Percentiles rank a stretch among this genome's conserved stretches.
Conservation (phyloP, 2,888 invertebrate species). For the Linnaemya tessellans region DNA sequence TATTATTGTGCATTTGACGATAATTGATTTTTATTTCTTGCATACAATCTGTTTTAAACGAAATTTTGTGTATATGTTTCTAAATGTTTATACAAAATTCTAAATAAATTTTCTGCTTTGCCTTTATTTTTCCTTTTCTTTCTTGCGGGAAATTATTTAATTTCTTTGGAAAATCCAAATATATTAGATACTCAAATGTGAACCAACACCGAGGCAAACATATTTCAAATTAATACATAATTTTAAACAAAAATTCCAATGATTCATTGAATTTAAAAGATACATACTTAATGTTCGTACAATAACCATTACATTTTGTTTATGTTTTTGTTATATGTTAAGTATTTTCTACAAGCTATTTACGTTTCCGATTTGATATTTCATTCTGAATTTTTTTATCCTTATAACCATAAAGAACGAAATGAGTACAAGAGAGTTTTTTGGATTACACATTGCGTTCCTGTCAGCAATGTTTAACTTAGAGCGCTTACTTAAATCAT, state of each 20-base stretch:
- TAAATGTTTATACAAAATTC: background rate
- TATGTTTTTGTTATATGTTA: no score
- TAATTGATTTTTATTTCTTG: background rate
- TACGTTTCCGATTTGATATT: no score
- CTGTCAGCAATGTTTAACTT: no score
- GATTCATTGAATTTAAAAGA: background rate
- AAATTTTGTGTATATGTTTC: background rate
- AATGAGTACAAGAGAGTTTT: no score
- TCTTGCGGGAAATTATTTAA: background rate
- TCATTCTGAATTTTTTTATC: no score
- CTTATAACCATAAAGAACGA: no score
- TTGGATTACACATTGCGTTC: no score
- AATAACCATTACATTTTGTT: no score
- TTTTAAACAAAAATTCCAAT: background rate
- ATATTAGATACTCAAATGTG: background rate
- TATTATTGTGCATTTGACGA: constrained; percentile 35
- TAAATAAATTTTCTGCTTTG: background rate
- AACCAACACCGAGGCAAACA: background rate
- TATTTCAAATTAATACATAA: background rate
- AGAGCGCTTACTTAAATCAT: no score
- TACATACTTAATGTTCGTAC: no score
- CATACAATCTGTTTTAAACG: constrained; percentile 16
- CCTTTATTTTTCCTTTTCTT: background rate
- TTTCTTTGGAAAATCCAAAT: constrained; percentile 26
- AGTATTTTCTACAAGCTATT: no score